Conservation (phyloP, 2,888 invertebrate species). For the Parnassius glacialis region DNA sequence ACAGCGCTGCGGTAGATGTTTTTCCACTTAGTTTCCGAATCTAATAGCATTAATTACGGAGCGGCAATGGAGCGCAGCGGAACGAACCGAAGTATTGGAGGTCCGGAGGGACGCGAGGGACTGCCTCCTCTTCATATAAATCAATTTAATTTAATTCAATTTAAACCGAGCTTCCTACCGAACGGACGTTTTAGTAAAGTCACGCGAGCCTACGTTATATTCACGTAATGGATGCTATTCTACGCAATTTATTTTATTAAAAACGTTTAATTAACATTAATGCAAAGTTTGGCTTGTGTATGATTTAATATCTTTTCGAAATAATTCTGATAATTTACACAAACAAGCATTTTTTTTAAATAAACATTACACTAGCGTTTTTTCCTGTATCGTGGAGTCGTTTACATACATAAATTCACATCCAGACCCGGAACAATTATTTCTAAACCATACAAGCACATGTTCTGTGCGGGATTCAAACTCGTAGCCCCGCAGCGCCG, state of each 20-base stretch:
- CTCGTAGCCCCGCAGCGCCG: no score
- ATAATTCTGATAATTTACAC: no score
- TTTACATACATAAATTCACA: no score
- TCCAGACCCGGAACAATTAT: no score
- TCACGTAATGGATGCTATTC: constrained; percentile 16
- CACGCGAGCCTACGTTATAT: constrained; percentile 55
- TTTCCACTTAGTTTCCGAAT: constrained; percentile 68
- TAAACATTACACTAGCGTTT: no score
- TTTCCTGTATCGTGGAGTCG: no score
- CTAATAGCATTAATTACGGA: constrained; percentile 75
- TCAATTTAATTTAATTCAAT: constrained; percentile 81
- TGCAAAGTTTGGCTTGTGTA: no score
- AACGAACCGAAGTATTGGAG: constrained; percentile 44
- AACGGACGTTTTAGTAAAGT: constrained; percentile 49
- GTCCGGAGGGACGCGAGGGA: constrained; percentile 42
- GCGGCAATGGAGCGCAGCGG: constrained; percentile 51
- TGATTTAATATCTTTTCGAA: no score
- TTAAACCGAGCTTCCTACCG: constrained; percentile 68
- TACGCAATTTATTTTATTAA: constrained; percentile 7
- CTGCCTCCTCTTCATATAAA: constrained; percentile 71
- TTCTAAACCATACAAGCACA: no score
- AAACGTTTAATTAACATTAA: not conserved
- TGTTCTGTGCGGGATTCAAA: no score
- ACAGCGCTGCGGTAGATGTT: constrained; percentile 43
- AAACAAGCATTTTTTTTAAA: no score